phyloP scores from a whole-genome alignment of 2,113 vertebrate genomes.

The Propithecus coquereli region DNA sequence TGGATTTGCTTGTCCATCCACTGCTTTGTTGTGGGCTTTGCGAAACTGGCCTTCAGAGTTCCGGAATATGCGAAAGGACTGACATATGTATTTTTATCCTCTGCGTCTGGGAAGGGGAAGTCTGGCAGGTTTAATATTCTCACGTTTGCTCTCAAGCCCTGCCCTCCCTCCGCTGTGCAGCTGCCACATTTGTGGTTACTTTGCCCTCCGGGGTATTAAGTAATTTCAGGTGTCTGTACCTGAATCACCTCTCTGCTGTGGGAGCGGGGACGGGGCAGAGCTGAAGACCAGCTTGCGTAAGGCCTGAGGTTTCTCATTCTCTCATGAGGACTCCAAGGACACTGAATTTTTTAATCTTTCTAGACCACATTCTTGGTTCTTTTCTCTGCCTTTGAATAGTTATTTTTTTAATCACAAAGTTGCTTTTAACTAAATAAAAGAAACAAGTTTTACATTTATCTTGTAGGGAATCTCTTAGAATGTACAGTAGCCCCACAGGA shows the following conservation, averaged over 20 bases:
- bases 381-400: neutral
- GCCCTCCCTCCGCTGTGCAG: neutral
- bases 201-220: neutral
- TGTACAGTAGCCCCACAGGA: neutral
- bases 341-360: neutral
- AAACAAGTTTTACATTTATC: neutral
- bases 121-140: neutral
- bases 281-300: neutral
- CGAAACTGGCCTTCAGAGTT: neutral
- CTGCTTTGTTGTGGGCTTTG: neutral
- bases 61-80: neutral
- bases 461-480: neutral
- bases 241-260: neutral
- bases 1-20: neutral
- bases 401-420: neutral
- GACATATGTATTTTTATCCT: neutral
- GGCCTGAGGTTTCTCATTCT: neutral
- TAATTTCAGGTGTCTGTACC: rapidly evolving
- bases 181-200: neutral
- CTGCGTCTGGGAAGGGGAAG: neutral
- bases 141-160: neutral
- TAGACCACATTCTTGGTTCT: neutral
- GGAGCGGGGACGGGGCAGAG: rapidly evolving
- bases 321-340: neutral
- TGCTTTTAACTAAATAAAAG: neutral